Base-by-base conservation (phyloP, 2,113 vertebrate genomes). In the Podarcis raffonei region DNA sequence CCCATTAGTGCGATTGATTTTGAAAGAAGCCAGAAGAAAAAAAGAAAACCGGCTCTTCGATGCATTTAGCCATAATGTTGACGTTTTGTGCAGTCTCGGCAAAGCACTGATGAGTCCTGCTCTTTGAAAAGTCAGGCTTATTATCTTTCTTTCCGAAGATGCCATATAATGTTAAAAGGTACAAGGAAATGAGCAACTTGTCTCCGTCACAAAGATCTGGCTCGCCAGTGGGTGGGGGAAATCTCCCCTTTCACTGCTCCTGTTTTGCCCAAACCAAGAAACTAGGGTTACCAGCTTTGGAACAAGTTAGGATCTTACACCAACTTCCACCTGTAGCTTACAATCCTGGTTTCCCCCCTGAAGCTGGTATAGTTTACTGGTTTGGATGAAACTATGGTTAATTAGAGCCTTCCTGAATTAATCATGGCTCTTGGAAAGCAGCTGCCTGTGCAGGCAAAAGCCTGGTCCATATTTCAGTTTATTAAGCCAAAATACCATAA, bases 121-220 rank as follows among this genome's bases (percentile, higher is more conserved):
- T 65, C 53, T 81, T 85, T 85, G 62, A 74, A 53, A 35, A 53
- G 65, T 85, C 68, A 74, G 83, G 35, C 57, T 81, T 80, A 72
- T 85, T 74, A 75, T 72, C 76, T 78, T 74, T 74, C 68, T 35
- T 71, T 81, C 78, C 68, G 22, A 81, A 42, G 30, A 87, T 72
- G 48, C 22, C 27, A 62, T 23, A 48, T 59, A 65, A 81, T 32
- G 42, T 68, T 81, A 81, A 85, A 18, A 22, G 32, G 57, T 74
- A 81, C 65, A 84, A 84, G 39, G 15, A 27, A 83, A 39, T 20
- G 23, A 39, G 48, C 39, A 23, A 48, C 75, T 42, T 53, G 32
- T 16, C 13, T 81, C 6, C 30, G 2, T 20, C 8, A 20, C 27
- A 74, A 48, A 81, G 30, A 9, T 16, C 27, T 13, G 18, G 11